Evolutionary conservation across 2,888 invertebrate species (phyloP).

Genomic region (Drosophila pseudotakahashii): DNA sequence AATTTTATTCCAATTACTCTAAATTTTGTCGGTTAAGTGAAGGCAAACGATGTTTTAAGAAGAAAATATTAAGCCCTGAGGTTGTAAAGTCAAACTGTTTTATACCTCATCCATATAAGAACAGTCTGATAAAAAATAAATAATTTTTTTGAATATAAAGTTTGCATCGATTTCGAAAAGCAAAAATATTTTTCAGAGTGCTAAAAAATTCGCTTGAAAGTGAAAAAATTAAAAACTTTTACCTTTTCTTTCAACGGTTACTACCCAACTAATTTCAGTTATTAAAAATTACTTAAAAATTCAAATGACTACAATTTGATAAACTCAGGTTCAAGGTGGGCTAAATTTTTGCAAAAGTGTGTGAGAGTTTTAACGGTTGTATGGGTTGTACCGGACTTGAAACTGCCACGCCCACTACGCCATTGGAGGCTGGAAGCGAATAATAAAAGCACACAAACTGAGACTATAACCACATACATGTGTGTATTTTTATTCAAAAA

Average conservation of each 20-base stretch:
- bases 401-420: conserved; percentile 56
- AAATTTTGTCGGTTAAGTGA: conserved; percentile 11
- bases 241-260: conserved; percentile 2
- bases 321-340: conserved; percentile 4
- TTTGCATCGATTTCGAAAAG: too few species aligned
- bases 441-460: conserved; percentile 21
- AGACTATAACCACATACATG: neutral
- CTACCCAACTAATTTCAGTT: conserved; percentile 15
- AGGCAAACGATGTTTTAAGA: neutral
- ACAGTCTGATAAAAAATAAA: too few species aligned
- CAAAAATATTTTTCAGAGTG: neutral
- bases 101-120: too few species aligned
- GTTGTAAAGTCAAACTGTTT: too few species aligned
- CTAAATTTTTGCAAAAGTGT: neutral
- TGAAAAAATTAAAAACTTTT: conserved; percentile 23
- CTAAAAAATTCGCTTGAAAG: conserved; percentile 3
- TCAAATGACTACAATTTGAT: conserved; percentile 69
- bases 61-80: neutral
- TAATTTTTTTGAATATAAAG: too few species aligned
- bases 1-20: neutral
- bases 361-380: conserved; percentile 21
- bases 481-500: neutral
- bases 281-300: conserved; percentile 20
- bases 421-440: conserved; percentile 49
- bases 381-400: conserved; percentile 52